Base-by-base conservation (phyloP, 2,888 invertebrate species). In the Parthenolecanium corni region DNA sequence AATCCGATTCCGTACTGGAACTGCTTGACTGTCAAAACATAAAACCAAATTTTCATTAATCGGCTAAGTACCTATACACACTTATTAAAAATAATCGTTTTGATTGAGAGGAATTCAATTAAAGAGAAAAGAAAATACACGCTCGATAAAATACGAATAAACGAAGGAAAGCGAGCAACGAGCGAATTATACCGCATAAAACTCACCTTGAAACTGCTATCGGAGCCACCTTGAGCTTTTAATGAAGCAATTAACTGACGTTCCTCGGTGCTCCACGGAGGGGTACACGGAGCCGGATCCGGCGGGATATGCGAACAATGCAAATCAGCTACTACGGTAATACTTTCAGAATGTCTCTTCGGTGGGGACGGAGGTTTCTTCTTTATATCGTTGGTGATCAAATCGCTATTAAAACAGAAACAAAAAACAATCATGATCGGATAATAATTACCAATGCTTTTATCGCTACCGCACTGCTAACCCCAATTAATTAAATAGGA, bases 1-100 rank as follows among this genome's bases (percentile, higher is more conserved):
- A 90, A 75, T 95, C 94, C 52, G 93, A 93, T 78, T 95, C 95
- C 68, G 92, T 90, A 76, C 93, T 94, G 70, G 92, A 92, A 79
- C 86, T 63, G 36, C 63, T 90, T 73, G 90, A 91, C 89, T 89
- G 79, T 42, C 76, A 76, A 62, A 67, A 67, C 64, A 64, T 63
- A 66, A 56, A 31, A 62, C 11, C 23, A 52, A 62, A 46, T 12
- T 42, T 12, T 16, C 2, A 47, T 62, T 36, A 54, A 25, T 42
- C 44, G 18, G 12, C 21, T 36, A 31, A n/a, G n/a, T n/a, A n/a
- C n/a, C n/a, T n/a, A n/a, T n/a, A 31, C 31, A 31, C 9, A 31
- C 9, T 31, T 31, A 31, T 31, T 4, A 9, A 9, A 31, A 31
- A 31, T 31, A 6, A 31, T 31, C 31, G 31, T 31, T 31, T 31